phyloP scores from a whole-genome alignment of 2,888 invertebrate species.

The Brachypterus glaber region DNA sequence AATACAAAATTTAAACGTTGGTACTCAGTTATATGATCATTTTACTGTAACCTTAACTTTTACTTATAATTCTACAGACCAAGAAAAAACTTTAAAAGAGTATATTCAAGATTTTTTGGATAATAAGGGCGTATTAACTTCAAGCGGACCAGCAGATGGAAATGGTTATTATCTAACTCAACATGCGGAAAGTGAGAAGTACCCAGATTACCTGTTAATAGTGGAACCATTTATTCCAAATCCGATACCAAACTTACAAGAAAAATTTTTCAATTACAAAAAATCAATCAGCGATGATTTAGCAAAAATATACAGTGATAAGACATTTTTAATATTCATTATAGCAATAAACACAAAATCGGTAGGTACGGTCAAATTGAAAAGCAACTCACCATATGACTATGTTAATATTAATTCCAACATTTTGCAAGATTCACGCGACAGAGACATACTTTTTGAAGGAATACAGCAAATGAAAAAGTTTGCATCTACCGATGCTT shows the following conservation, averaged over 20 bases:
- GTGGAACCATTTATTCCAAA: background rate
- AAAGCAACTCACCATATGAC: conserved; percentile 26
- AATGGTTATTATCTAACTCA: background rate
- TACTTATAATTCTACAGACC: background rate
- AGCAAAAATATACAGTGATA: background rate
- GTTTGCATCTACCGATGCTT: conserved; percentile 43
- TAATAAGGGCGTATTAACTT: background rate
- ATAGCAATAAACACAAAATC: background rate
- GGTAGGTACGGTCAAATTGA: background rate
- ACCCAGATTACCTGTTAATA: background rate
- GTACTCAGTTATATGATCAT: background rate
- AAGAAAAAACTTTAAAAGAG: background rate
- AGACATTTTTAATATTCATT: background rate
- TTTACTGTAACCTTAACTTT: background rate
- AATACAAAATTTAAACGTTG: background rate
- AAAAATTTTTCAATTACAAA: background rate
- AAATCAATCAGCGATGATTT: background rate
- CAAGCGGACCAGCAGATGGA: background rate
- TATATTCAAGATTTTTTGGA: background rate
- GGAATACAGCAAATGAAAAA: conserved; percentile 37
- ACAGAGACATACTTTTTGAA: conserved; percentile 45
- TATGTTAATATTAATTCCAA: conserved; percentile 58
- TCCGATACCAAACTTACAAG: background rate
- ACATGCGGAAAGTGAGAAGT: conserved; percentile 1
- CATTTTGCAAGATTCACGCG: conserved; percentile 49